Base-by-base conservation (phyloP, 2,888 invertebrate species). In the Branchipolynoe longqiensis region DNA sequence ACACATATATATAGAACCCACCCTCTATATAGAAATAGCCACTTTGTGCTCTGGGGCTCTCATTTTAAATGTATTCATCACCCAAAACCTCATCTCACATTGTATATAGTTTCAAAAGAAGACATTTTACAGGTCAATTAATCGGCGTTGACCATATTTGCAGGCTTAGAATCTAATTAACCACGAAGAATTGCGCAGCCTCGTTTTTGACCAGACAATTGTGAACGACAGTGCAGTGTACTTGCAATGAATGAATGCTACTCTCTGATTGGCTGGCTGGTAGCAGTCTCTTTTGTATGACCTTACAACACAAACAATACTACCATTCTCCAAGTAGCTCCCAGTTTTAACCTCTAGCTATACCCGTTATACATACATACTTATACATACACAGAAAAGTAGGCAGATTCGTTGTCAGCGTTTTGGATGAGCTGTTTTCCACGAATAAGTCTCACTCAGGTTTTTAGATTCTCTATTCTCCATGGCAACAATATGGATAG, bases 371-470 rank as follows among this genome's bases (percentile, higher is more conserved):
- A 48, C 18, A 48, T 48, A 18, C 18, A 48, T 48, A 48, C 48
- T 18, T 18, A n/a, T 8, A 48, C 48, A 48, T 12, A 18, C 8
- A 48, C 8, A 48, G 18, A 48, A 12, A 14, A 69, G 69, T 69
- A 69, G 69, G 69, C 38, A 22, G 69, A 69, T 69, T n/a, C 38
- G 33, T 36, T 38, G 22, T 36, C 6, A 36, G 69, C 69, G 69
- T 36, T 69, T 69, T 69, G 69, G 38, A 78, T 78, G 31, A 14
- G 48, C 78, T 78, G 78, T 48, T 78, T 78, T 78, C 54, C 40
- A 54, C 6, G 48, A 78, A 78, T 54, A 78, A 78, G 78, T 78
- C n/a, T 78, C 78, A 78, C 78, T 78, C 78, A 78, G 78, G 78
- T 78, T 78, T 33, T 54, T 54, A 78, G 48, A 78, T 40, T 48